Conservation (phyloP, 1,140 invertebrate species). For the Paralvinella palmiformis region DNA sequence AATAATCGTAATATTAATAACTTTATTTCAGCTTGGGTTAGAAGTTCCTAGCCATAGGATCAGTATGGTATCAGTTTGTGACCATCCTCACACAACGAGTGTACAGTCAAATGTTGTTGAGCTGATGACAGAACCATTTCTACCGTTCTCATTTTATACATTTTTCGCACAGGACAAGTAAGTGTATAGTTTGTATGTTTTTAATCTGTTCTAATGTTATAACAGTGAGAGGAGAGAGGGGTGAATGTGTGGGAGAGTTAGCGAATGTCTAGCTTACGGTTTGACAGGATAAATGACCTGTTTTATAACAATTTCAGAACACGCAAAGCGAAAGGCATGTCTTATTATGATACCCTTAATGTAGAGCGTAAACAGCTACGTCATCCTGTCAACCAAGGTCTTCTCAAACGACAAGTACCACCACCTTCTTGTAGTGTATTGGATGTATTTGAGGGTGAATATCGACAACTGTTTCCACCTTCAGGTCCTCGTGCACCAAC, state of each 20-base stretch:
- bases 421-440: conserved; percentile 41
- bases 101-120: conserved; percentile 46
- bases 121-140: conserved; percentile 42
- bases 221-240: too few species aligned
- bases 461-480: conserved; percentile 34
- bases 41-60: conserved; percentile 39
- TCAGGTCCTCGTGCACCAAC: conserved; percentile 33
- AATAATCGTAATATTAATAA: neutral
- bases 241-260: too few species aligned
- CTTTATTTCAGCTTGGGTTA: conserved; percentile 34
- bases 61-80: conserved; percentile 40
- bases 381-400: conserved; percentile 38
- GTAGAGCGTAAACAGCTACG: conserved; percentile 6
- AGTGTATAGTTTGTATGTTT: too few species aligned
- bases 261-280: too few species aligned
- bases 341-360: neutral
- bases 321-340: neutral
- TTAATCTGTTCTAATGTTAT: too few species aligned
- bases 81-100: conserved; percentile 40
- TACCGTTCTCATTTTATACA: conserved; percentile 47
- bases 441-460: conserved; percentile 45
- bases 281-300: too few species aligned
- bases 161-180: conserved; percentile 27
- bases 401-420: conserved; percentile 36
- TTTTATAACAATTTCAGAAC: neutral